phyloP scores from a whole-genome alignment of 2,113 vertebrate species.

The Rhea pennata region DNA sequence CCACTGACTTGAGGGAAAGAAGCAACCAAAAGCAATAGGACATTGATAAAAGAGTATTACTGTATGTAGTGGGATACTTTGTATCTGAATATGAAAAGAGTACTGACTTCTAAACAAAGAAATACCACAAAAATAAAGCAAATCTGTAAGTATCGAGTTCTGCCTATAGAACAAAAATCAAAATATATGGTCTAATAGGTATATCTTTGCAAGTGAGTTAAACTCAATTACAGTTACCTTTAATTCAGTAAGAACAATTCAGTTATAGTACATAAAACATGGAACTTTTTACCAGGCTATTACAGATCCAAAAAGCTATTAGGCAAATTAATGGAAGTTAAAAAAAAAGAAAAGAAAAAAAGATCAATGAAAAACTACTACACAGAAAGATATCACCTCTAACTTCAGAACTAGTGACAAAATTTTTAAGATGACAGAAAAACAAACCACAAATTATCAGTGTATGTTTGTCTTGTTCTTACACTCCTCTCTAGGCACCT shows the following conservation, averaged over 20 bases:
- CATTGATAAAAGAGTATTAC: not conserved
- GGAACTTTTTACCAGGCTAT: not conserved
- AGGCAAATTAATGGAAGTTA: not conserved
- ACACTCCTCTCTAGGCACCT: not conserved
- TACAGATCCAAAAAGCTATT: not conserved
- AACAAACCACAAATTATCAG: not conserved
- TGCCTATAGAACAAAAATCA: not conserved
- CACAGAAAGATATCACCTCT: not conserved
- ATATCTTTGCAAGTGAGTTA: not conserved
- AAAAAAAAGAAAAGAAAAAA: no score
- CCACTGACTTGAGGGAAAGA: not conserved
- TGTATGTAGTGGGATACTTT: not conserved
- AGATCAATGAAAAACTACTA: not conserved
- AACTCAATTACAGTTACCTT: not conserved
- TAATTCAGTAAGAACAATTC: not conserved
- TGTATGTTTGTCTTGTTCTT: not conserved
- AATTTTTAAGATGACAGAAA: not conserved
- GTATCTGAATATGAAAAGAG: not conserved
- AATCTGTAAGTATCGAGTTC: not conserved
- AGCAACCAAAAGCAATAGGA: not conserved
- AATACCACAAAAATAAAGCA: not conserved
- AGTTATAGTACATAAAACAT: not conserved
- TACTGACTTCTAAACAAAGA: not conserved
- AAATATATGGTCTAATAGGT: not conserved
- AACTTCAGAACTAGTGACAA: not conserved